A percentile compares a stretch with the other conserved stretches of the same genome.
Conservation (phyloP, 2,113 vertebrate species). For the Eretmodus cyanostictus region DNA sequence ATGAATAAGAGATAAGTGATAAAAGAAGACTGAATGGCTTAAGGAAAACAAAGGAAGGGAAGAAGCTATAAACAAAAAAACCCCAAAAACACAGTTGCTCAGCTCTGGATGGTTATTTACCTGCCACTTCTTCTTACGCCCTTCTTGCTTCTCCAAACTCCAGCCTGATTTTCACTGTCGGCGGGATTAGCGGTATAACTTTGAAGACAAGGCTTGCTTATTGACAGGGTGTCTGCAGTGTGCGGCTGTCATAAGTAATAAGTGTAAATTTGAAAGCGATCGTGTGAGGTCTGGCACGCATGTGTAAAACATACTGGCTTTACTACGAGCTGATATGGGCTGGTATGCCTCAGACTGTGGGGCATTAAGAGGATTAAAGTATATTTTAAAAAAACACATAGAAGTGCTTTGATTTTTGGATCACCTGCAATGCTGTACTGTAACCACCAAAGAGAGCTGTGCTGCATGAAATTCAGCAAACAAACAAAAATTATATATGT, state of each 20-base stretch:
- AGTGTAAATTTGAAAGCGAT: neutral
- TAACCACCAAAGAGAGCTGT: neutral
- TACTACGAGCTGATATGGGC: neutral
- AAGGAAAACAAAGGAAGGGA: neutral
- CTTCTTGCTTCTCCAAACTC: neutral
- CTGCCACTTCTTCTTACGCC: neutral
- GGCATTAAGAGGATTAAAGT: conserved; percentile 39
- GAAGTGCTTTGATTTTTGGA: neutral
- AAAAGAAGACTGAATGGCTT: neutral
- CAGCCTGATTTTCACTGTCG: neutral
- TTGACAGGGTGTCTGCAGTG: neutral
- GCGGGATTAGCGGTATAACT: conserved; percentile 3
- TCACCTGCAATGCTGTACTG: neutral
- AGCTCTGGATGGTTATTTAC: neutral
- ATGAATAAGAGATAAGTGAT: neutral
- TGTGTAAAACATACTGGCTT: neutral
- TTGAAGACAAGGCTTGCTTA: conserved; percentile 9
- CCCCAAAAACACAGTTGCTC: neutral
- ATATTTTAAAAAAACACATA: neutral
- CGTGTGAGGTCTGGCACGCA: conserved; percentile 23
- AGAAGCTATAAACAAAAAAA: neutral
- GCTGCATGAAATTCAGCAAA: neutral
- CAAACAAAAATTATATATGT: neutral
- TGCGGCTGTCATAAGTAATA: conserved; percentile 5
- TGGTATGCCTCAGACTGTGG: neutral